Evolutionary conservation across 2,113 vertebrate genomes (phyloP).

Genomic region (Chloroceryle aenea): DNA sequence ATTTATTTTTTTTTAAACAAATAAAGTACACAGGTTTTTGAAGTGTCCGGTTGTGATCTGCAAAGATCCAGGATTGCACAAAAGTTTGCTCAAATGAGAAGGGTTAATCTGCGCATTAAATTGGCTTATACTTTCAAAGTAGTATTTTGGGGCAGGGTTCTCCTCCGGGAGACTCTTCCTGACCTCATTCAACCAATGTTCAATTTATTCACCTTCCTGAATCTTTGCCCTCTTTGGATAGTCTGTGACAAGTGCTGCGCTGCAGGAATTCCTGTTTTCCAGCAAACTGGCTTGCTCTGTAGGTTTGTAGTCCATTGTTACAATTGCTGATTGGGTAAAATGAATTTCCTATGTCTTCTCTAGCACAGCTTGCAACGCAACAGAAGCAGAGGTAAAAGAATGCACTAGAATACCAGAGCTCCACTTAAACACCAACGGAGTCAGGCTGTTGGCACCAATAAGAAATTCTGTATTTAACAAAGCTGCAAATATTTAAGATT

Average conservation of each 20-base stretch:
- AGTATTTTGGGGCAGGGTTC: conserved; percentile 61
- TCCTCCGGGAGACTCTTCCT: conserved; percentile 57
- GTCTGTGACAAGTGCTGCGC: conserved; percentile 70
- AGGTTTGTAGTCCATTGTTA: conserved; percentile 73
- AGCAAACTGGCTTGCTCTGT: conserved; percentile 70
- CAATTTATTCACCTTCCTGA: conserved; percentile 71
- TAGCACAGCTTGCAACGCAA: conserved; percentile 71
- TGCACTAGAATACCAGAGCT: conserved; percentile 73
- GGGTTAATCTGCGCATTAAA: conserved; percentile 25
- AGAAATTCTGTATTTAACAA: conserved; percentile 72
- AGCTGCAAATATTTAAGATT: conserved; percentile 40
- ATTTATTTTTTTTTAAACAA: conserved; percentile 31
- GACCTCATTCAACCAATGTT: conserved; percentile 65
- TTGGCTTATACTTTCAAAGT: conserved; percentile 53
- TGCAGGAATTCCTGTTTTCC: conserved; percentile 72
- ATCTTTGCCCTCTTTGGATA: conserved; percentile 73
- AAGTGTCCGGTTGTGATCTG: conserved; percentile 59
- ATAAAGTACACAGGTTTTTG: conserved; percentile 52
- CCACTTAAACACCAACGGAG: conserved; percentile 72
- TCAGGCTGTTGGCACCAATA: conserved; percentile 73
- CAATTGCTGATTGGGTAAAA: conserved; percentile 70
- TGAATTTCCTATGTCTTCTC: conserved; percentile 71
- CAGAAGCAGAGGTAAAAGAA: conserved; percentile 73
- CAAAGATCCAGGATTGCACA: conserved; percentile 69
- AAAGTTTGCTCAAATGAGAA: conserved; percentile 61